These are phyloP conservation scores for Nomada fucata DNA, from an alignment of 2,888 invertebrate genomes.

Conservation along the genomic window DNA sequence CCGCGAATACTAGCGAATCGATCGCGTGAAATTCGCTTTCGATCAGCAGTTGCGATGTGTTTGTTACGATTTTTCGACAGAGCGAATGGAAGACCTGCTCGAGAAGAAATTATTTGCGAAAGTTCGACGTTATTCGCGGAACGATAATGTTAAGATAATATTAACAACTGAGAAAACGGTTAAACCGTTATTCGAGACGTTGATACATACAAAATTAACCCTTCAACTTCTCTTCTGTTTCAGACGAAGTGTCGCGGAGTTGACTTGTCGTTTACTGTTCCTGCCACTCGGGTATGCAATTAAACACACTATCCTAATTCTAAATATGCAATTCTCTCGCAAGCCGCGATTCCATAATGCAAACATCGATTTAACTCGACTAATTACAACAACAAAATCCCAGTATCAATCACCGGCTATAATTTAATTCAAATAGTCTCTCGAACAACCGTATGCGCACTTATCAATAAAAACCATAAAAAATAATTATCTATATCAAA, in stretches of 20 bases:
- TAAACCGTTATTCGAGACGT: neutral
- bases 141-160: no score
- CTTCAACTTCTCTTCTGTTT: neutral
- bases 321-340: neutral
- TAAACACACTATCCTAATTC: neutral
- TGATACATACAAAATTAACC: neutral
- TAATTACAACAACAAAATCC: no score
- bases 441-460: no score
- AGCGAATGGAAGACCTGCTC: neutral
- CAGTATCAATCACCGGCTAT: no score
- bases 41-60: neutral
- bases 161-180: no score
- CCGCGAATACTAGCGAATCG: neutral
- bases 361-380: no score
- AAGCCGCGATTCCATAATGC: no score
- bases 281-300: conserved; percentile 22
- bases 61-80: conserved; percentile 1
- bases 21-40: neutral
- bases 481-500: no score
- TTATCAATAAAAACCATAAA: no score
- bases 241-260: conserved; percentile 16
- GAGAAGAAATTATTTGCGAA: neutral
- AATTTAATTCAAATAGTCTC: no score
- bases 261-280: conserved; percentile 12
- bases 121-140: neutral